phyloP scores from a whole-genome alignment of 2,888 invertebrate genomes.

The Stenchaetothrips biformis region DNA sequence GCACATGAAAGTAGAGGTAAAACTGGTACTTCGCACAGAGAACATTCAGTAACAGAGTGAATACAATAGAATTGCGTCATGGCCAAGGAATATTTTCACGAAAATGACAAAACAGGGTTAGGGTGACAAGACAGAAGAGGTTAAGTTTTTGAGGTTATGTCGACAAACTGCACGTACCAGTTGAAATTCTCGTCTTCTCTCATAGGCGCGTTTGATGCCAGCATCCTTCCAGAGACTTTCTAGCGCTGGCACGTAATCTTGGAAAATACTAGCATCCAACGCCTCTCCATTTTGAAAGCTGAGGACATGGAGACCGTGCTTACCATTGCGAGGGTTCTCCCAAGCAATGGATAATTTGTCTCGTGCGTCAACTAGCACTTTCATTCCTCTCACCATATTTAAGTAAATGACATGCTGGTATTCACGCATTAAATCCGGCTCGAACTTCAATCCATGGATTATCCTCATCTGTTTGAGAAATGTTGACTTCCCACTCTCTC shows the following conservation, averaged over 20 bases:
- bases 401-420: conserved; percentile 91
- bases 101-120: conserved; percentile 23
- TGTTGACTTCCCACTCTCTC: conserved; percentile 84
- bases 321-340: conserved; percentile 75
- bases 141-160: conserved; percentile 16
- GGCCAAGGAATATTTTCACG: not conserved
- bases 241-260: conserved; percentile 78
- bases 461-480: conserved; percentile 97
- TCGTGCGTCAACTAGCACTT: conserved; percentile 92
- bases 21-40: no score
- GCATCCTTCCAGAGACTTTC: conserved; percentile 85
- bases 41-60: no score
- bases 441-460: conserved; percentile 85
- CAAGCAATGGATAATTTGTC: conserved; percentile 88
- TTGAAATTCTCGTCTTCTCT: conserved; percentile 93
- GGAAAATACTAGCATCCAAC: conserved; percentile 76
- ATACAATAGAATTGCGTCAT: not conserved
- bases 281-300: conserved; percentile 65
- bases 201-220: conserved; percentile 85
- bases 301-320: conserved; percentile 76
- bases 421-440: conserved; percentile 79
- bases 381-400: conserved; percentile 94
- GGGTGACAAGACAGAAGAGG: conserved; percentile 28
- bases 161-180: conserved; percentile 60
- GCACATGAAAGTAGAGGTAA: no score